Evolutionary conservation across 2,113 vertebrate species (phyloP).

Genomic region (Strigops habroptila): DNA sequence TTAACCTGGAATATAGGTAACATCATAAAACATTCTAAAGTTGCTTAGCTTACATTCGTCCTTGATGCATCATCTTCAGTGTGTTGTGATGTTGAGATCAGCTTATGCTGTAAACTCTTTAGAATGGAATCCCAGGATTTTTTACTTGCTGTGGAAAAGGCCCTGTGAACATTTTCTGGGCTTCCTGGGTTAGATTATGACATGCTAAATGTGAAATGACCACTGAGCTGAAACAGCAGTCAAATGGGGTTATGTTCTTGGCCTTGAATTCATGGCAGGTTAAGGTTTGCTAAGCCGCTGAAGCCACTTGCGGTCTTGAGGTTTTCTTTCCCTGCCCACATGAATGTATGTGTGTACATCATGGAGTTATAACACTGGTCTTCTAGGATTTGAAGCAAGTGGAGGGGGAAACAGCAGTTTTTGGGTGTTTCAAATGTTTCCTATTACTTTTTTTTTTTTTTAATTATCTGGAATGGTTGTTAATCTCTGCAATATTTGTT

Average conservation of each 20-base stretch:
- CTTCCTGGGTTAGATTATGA: not conserved
- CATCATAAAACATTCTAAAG: not conserved
- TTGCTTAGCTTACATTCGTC: not conserved
- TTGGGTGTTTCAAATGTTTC: not conserved
- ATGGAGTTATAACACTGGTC: not conserved
- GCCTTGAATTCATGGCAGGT: not conserved
- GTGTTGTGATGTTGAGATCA: not conserved
- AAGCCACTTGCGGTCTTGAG: not conserved
- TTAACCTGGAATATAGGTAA: conserved; percentile 22
- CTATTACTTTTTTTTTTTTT: not conserved
- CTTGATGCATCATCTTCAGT: not conserved
- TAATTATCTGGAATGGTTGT: not conserved
- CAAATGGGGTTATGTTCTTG: not conserved
- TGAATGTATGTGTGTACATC: not conserved
- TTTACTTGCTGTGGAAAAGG: not conserved
- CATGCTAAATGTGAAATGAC: not conserved
- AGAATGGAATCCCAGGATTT: not conserved
- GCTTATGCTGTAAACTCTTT: not conserved
- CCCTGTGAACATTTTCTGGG: not conserved
- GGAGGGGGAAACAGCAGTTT: not conserved
- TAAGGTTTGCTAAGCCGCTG: not conserved
- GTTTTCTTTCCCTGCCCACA: not conserved
- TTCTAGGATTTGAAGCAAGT: not conserved
- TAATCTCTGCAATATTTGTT: not conserved
- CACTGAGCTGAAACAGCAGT: not conserved